Base-by-base conservation (phyloP, 2,113 vertebrate species). In the Coryphaenoides rupestris region DNA sequence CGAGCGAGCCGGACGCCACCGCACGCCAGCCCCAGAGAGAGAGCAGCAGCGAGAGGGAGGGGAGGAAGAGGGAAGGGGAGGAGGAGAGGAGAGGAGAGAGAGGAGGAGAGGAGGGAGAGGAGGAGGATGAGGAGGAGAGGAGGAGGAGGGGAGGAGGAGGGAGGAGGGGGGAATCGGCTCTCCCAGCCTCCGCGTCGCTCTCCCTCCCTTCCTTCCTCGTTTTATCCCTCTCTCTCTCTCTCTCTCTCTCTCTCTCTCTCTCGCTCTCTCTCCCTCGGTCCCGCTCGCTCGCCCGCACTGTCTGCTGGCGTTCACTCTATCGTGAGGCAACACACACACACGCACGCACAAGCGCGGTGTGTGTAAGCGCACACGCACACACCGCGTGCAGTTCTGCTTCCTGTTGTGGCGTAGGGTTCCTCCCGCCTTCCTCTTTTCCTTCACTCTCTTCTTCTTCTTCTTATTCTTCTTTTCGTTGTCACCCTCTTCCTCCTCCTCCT, bases 1-100 rank as follows among this genome's bases (percentile, higher is more conserved):
- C 93, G 91, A 92, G 86, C 87, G 91, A 91, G 93, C 92, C 87
- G 84, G 87, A 89, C 87, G 87, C 91, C 82, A 87, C 83, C 82
- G 92, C 92, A 92, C 94, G 86, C 87, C 88, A 81, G 88, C 83
- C 93, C 90, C 89, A 92, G 81, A 90, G 89, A 91, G 89, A 92
- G 78, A 90, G 89, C 89, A 88, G 75, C 79, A 74, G 75, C 78
- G 69, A 73, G 40, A 77, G 73, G 74, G 73, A 68, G 79, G 62
- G 63, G 66, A 63, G 63, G 46, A 74, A 61, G 56, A 61, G 65
- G 76, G 68, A 60, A 61, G 67, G 67, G 24, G 59, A 19, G 53
- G 19, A 40, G 53, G 63, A 56, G 63, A 46, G 55, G 12, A 54
- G 88, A 62, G 81, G 77, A 81, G 80, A 60, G 63, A 61, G 70